A percentile compares a stretch with the other conserved stretches of the same genome.
phyloP scores from a whole-genome alignment of 1,140 invertebrate species.

The Drosophila punjabiensis region DNA sequence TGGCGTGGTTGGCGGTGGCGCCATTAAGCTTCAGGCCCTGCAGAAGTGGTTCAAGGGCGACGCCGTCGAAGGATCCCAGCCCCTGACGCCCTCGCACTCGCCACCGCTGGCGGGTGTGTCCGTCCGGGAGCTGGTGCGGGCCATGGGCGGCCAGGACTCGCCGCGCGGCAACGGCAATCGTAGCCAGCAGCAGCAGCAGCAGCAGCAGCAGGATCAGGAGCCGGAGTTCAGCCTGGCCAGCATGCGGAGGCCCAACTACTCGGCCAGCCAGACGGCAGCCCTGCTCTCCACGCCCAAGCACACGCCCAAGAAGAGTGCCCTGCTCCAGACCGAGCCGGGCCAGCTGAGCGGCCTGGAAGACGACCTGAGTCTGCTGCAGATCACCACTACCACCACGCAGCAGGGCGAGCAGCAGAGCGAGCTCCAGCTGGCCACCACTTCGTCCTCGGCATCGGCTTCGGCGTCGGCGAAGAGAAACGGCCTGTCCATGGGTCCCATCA shows the following conservation, averaged over 20 bases:
- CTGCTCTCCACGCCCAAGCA: conserved; percentile 81
- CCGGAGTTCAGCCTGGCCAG: conserved; percentile 67
- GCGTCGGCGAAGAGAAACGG: conserved; percentile 35
- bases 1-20: conserved; percentile 86
- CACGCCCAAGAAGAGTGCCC: conserved; percentile 54
- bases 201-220: conserved; percentile 70
- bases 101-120: conserved; percentile 88
- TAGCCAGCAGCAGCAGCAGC: conserved; percentile 80
- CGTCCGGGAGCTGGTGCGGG: conserved; percentile 92
- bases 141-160: conserved; percentile 88
- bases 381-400: conserved; percentile 70
- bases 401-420: conserved; percentile 64
- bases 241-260: conserved; percentile 72
- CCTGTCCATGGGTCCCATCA: conserved; percentile 85
- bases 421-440: conserved; percentile 61
- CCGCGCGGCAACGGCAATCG: conserved; percentile 87
- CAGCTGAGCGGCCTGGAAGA: conserved; percentile 62
- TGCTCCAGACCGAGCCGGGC: conserved; percentile 14
- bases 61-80: conserved; percentile 81
- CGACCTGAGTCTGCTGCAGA: conserved; percentile 72
- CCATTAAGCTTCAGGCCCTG: conserved; percentile 88
- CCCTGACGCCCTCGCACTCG: conserved; percentile 18
- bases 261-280: conserved; percentile 75
- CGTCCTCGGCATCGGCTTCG: conserved; percentile 3
- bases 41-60: conserved; percentile 91